Conservation (phyloP, 2,888 invertebrate species). For the Amphipoea lucens region DNA sequence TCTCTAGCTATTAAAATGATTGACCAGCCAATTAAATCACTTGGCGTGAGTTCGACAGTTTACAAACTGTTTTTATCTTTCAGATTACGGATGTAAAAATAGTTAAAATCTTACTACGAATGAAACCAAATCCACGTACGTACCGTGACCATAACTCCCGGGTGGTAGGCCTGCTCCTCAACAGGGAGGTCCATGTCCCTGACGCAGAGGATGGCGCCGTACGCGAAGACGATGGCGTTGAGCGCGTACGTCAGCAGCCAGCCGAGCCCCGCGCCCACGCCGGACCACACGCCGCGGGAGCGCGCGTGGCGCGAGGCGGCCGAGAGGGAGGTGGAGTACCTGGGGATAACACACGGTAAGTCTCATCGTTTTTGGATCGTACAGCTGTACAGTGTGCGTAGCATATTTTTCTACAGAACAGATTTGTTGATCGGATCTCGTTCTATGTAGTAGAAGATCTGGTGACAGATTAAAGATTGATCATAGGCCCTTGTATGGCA, state of each 20-base stretch:
- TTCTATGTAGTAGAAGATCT: too few species aligned
- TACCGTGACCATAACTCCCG: constrained; percentile 92
- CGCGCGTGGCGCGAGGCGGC: constrained; percentile 90
- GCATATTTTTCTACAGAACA: too few species aligned
- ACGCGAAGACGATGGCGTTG: constrained; percentile 94
- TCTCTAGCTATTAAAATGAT: neutral
- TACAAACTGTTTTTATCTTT: neutral
- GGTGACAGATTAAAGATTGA: too few species aligned
- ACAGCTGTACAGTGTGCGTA: too few species aligned
- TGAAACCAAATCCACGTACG: neutral
- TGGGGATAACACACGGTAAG: constrained; percentile 53
- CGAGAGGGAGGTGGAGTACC: constrained; percentile 87
- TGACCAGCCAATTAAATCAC: neutral
- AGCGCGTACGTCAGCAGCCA: constrained; percentile 94
- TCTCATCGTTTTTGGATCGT: too few species aligned
- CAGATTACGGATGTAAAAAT: neutral
- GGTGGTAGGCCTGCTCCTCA: constrained; percentile 91
- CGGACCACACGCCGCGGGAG: constrained; percentile 91
- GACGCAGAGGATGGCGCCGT: constrained; percentile 93
- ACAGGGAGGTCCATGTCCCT: constrained; percentile 90
- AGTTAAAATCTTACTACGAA: too few species aligned
- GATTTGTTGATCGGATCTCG: too few species aligned
- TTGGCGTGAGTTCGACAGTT: neutral
- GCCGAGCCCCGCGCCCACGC: constrained; percentile 92
- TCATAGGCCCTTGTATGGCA: too few species aligned